Evolutionary conservation across 1,140 invertebrate species (phyloP).

Genomic region (Venturia canescens): DNA sequence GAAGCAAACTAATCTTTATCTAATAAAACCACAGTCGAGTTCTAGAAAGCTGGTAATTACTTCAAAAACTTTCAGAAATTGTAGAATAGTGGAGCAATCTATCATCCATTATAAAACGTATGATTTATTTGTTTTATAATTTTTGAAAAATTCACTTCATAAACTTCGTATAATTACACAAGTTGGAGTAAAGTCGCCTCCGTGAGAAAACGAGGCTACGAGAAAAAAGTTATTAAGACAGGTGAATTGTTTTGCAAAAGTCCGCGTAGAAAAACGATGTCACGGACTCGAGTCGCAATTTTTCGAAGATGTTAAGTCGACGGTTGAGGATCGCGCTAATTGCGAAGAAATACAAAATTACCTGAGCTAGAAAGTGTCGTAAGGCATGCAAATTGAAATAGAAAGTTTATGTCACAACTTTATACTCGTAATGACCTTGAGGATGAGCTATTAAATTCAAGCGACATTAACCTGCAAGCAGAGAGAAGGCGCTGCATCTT

Average conservation of each 20-base stretch:
- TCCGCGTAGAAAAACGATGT: background rate
- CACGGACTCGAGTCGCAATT: constrained; percentile 35
- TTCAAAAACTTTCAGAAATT: no score
- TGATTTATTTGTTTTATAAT: no score
- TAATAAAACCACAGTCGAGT: no score
- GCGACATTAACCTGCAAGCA: constrained; percentile 70
- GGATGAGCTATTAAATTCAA: background rate
- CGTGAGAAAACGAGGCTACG: background rate
- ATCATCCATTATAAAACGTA: no score
- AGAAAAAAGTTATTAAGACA: background rate
- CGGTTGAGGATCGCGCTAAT: background rate
- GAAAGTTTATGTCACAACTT: background rate
- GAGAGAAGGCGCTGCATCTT: constrained; percentile 74
- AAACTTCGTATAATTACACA: no score
- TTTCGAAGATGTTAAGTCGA: constrained; percentile 17
- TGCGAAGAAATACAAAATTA: constrained; percentile 8
- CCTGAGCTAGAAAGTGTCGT: background rate
- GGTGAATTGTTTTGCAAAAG: background rate
- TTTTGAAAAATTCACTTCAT: no score
- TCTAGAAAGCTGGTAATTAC: no score
- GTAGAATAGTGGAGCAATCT: no score
- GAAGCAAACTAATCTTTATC: no score
- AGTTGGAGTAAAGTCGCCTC: background rate
- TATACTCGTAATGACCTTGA: background rate
- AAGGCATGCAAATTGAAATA: constrained; percentile 28